Percentiles rank a stretch among this genome's conserved stretches.
Conservation (phyloP, 2,113 vertebrate species). For the Tretioscincus oriximinensis region DNA sequence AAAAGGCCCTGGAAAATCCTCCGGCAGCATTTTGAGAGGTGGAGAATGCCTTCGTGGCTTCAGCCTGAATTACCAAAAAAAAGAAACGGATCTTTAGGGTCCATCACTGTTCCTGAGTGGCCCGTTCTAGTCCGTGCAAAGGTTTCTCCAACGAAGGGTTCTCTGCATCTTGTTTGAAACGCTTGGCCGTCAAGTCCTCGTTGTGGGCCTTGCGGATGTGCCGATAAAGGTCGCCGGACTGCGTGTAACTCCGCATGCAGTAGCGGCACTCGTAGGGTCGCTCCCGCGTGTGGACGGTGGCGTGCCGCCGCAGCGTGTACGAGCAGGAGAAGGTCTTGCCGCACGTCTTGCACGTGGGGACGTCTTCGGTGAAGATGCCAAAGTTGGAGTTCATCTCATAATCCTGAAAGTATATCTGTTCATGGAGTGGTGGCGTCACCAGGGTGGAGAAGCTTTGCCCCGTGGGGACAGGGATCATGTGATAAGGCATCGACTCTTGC, state of each 20-base stretch:
- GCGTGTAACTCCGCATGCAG: slow-evolving; percentile 92
- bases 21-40: background rate
- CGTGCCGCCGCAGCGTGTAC: slow-evolving; percentile 88
- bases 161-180: slow-evolving; percentile 76
- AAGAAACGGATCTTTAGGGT: background rate
- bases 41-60: background rate
- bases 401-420: slow-evolving; percentile 80
- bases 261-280: slow-evolving; percentile 91
- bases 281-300: slow-evolving; percentile 90
- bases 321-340: slow-evolving; percentile 94
- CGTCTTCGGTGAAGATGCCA: slow-evolving; percentile 84
- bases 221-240: slow-evolving; percentile 91
- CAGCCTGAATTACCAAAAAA: background rate
- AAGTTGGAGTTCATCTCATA: slow-evolving; percentile 77
- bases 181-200: slow-evolving; percentile 79
- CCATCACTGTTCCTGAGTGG: background rate
- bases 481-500: slow-evolving; percentile 62
- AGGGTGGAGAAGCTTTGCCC: slow-evolving; percentile 60
- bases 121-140: background rate
- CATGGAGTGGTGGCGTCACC: slow-evolving; percentile 55
- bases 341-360: slow-evolving; percentile 89
- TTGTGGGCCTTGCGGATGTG: slow-evolving; percentile 92
- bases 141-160: slow-evolving; percentile 40
- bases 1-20: background rate
- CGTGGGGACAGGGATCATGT: slow-evolving; percentile 65